Percentiles rank a stretch among this genome's conserved stretches.
Evolutionary conservation across 2,113 vertebrate species (phyloP).

Genomic region (Ifrita kowaldi): DNA sequence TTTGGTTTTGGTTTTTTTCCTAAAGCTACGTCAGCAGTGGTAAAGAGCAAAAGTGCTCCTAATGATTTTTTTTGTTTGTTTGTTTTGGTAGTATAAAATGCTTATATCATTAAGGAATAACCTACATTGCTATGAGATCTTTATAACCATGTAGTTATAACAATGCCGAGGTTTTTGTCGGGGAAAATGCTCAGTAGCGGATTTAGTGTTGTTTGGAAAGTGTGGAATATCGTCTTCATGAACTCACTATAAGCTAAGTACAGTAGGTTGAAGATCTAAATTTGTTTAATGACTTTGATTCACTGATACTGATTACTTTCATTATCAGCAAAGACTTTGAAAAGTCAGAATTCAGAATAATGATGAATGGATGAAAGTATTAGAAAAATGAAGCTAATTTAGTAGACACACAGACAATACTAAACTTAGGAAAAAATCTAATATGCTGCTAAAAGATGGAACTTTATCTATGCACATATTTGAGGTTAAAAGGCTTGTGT

Average conservation of each 20-base stretch:
- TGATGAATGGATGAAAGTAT: not conserved
- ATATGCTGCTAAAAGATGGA: not conserved
- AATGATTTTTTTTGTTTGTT: not conserved
- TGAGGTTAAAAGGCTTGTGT: not conserved
- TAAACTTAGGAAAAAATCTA: not conserved
- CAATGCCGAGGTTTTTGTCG: not conserved
- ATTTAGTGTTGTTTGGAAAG: not conserved
- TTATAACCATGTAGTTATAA: not conserved
- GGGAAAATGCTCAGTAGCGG: not conserved
- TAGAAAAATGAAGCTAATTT: not conserved
- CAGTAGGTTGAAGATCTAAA: not conserved
- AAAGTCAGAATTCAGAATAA: not conserved
- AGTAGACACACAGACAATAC: not conserved
- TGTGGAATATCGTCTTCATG: not conserved
- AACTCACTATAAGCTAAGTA: not conserved
- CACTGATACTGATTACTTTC: not conserved
- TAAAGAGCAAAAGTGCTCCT: not conserved
- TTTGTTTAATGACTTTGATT: not conserved
- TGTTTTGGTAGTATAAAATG: not conserved
- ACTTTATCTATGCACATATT: not conserved
- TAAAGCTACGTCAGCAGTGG: not conserved
- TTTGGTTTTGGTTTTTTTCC: not conserved
- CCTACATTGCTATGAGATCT: not conserved
- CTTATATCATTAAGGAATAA: not conserved
- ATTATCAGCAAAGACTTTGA: not conserved